These are phyloP conservation scores for Prolemur simus DNA, from an alignment of 2,113 vertebrate species.

Conservation along the genomic window DNA sequence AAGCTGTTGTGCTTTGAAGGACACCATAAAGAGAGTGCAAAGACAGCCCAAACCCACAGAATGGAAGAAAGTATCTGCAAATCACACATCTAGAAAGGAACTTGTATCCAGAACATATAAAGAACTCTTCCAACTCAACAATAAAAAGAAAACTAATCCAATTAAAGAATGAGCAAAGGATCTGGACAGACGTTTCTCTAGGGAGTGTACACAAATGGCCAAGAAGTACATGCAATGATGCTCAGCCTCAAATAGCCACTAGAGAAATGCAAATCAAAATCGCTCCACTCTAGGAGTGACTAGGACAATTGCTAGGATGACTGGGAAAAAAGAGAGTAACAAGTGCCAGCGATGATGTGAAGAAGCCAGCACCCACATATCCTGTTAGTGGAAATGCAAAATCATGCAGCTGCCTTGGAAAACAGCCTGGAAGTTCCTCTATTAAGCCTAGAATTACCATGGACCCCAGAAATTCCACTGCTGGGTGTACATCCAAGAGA, in stretches of 20 bases:
- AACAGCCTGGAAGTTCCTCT: not conserved
- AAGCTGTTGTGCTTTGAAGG: not conserved
- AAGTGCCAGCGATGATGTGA: not conserved
- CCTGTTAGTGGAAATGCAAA: not conserved
- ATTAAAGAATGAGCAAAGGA: not conserved
- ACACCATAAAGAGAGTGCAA: not conserved
- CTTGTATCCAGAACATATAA: not conserved
- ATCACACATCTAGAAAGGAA: not conserved
- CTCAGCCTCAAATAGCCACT: not conserved
- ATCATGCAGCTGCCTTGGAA: not conserved
- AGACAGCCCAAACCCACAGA: not conserved
- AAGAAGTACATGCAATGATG: not conserved
- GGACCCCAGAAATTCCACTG: not conserved
- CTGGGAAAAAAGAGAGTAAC: not conserved
- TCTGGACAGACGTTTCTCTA: not conserved
- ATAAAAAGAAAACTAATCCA: not conserved
- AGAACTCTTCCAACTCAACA: not conserved
- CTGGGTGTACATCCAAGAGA: not conserved
- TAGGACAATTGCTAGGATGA: not conserved
- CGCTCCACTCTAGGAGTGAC: not conserved
- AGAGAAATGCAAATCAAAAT: not conserved
- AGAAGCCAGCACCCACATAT: not conserved
- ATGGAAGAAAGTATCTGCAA: not conserved
- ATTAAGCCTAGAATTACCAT: not conserved
- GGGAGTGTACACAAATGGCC: not conserved